Base-by-base conservation (phyloP, 2,888 invertebrate genomes). In the Cephus spinipes region DNA sequence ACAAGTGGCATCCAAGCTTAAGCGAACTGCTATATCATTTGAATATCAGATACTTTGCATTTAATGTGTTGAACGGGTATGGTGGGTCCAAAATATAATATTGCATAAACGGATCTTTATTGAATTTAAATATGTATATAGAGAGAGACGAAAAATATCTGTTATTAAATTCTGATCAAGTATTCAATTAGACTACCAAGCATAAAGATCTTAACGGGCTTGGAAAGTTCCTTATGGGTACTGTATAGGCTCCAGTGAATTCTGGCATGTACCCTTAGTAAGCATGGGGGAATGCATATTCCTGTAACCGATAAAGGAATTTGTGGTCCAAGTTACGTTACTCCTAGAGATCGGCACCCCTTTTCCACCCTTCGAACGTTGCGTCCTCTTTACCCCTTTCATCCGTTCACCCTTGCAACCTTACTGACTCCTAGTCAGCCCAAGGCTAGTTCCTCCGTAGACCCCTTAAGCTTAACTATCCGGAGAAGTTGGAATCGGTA, bases 381-480 rank as follows among this genome's bases (percentile, higher is more conserved):
- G n/a, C 73, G 73, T 35, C 76, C 77, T 36, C 73, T 81, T 32
- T 77, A 74, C 79, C 80, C 84, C 83, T 87, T 87, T 87, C 86
- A 86, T 85, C 85, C 85, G 82, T 85, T 55, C 55, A 55, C 55
- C 85, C 85, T 84, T 86, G 88, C 9, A 55, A 88, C 88, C 87
- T 87, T 85, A 83, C 87, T 81, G 84, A 84, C 86, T 85, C 84
- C 83, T 83, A 82, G 87, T 85, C 84, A 83, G 83, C 85, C 86
- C 83, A 87, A 87, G 86, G 87, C 87, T 87, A 85, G 87, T 85
- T 85, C 82, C 85, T 83, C 85, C 84, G 84, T 78, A 82, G 83
- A 85, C 86, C 86, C 85, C 79, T 85, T 85, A 86, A 88, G 87
- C 86, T 87, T 85, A 89, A 89, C 89, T 89, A 88, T 89, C 87